These are phyloP conservation scores for Chromis chromis DNA, from an alignment of 2,797 vertebrate species.

Conservation along the genomic window DNA sequence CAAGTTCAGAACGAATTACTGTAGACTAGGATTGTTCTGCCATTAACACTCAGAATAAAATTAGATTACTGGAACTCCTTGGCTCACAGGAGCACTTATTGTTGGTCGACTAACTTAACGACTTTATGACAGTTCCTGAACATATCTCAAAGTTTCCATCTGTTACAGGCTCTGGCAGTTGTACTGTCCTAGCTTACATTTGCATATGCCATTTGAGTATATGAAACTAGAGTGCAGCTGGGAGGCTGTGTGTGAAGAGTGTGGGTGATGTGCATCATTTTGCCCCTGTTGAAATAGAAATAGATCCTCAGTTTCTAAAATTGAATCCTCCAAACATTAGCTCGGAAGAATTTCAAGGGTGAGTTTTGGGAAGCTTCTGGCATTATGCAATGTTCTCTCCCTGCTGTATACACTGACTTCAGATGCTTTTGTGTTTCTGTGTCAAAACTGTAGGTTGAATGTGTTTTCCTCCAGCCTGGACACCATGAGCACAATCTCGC, in stretches of 20 bases:
- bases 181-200: slow-evolving; percentile 46
- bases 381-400: background rate
- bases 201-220: slow-evolving; percentile 62
- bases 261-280: slow-evolving; percentile 30
- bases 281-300: slow-evolving; percentile 14
- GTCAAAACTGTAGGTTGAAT: slow-evolving; percentile 68
- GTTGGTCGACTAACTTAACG: slow-evolving; percentile 25
- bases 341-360: slow-evolving; percentile 17
- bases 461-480: slow-evolving; percentile 67
- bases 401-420: slow-evolving; percentile 22
- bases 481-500: slow-evolving; percentile 93
- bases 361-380: slow-evolving; percentile 3
- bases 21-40: slow-evolving; percentile 11
- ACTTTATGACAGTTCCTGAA: slow-evolving; percentile 38
- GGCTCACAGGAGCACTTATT: slow-evolving; percentile 30
- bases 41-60: slow-evolving; percentile 8
- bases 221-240: slow-evolving; percentile 43
- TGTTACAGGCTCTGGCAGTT: slow-evolving; percentile 44
- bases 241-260: slow-evolving; percentile 28
- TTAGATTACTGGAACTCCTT: slow-evolving; percentile 20
- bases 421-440: slow-evolving; percentile 32
- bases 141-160: slow-evolving; percentile 60
- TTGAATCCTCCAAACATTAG: slow-evolving; percentile 10
- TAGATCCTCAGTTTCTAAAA: slow-evolving; percentile 4
- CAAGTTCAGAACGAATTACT: slow-evolving; percentile 6